phyloP scores from a whole-genome alignment of 2,888 invertebrate species.

The Theretra japonica region DNA sequence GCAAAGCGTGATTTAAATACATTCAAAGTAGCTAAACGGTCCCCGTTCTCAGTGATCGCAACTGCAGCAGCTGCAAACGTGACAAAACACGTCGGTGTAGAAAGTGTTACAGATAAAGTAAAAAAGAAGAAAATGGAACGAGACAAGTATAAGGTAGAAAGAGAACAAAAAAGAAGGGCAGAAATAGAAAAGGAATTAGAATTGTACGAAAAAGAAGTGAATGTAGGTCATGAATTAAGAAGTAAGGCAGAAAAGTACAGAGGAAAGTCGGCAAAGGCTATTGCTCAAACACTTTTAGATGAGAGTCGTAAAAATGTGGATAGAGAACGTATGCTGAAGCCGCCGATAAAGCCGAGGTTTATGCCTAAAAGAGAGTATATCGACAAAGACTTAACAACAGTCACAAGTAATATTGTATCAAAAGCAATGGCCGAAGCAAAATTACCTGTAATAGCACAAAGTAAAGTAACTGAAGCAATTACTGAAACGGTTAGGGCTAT shows the following conservation, averaged over 20 bases:
- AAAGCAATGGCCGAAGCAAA: slow-evolving; percentile 50
- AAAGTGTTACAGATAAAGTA: slow-evolving; percentile 77
- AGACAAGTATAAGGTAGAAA: slow-evolving; percentile 67
- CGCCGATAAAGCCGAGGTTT: slow-evolving; percentile 58
- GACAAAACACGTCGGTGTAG: slow-evolving; percentile 86
- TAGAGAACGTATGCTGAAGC: slow-evolving; percentile 62
- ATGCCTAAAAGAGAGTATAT: slow-evolving; percentile 56
- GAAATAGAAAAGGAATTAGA: slow-evolving; percentile 71
- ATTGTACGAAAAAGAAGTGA: slow-evolving; percentile 71
- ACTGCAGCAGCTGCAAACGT: slow-evolving; percentile 86
- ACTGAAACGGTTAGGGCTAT: slow-evolving; percentile 63
- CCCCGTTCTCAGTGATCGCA: slow-evolving; percentile 86
- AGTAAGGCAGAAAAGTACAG: slow-evolving; percentile 85
- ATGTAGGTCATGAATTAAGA: slow-evolving; percentile 80
- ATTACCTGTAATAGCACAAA: slow-evolving; percentile 51
- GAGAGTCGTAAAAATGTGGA: slow-evolving; percentile 85
- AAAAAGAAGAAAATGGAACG: slow-evolving; percentile 78
- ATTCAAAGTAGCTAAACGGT: slow-evolving; percentile 85
- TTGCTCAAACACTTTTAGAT: slow-evolving; percentile 87
- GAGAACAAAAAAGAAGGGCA: slow-evolving; percentile 79
- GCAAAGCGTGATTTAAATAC: slow-evolving; percentile 87
- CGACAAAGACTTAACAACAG: slow-evolving; percentile 54
- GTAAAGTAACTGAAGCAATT: slow-evolving; percentile 54
- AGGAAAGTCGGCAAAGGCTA: slow-evolving; percentile 91
- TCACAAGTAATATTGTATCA: slow-evolving; percentile 56